Base-by-base conservation (phyloP, 2,113 vertebrate species). In the Seriola aureovittata region DNA sequence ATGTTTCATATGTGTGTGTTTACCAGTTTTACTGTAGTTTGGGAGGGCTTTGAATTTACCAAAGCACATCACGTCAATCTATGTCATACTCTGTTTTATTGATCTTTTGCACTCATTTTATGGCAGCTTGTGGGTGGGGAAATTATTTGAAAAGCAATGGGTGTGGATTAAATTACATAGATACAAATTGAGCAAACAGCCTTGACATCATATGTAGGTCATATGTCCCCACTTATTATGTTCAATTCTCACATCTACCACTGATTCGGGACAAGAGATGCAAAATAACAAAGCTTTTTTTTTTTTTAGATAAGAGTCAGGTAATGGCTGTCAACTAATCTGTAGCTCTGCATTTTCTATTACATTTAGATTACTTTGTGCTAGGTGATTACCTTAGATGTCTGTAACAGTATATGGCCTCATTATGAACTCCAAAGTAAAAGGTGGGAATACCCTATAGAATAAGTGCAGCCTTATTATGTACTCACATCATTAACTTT, bases 31-130 rank as follows among this genome's bases (percentile, higher is more conserved):
- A 92, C 86, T 91, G 92, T 92, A 91, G 90, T 86, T 89, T 71
- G 91, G n/a, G 74, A 90, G 85, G 78, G 66, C 92, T 93, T 91
- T 92, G 91, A 93, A 92, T 89, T 85, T 84, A 85, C 82, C 87
- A 94, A 95, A 94, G 94, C 89, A 57, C 90, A 66, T 90, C 88
- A 67, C 89, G 90, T 94, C 93, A 94, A 90, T 95, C 94, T 90
- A 75, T 90, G 86, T 93, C 94, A 87, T 50, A 42, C 82, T 88
- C 85, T 60, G 66, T 69, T 74, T 89, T 85, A 90, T 85, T 93
- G 86, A 92, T 94, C 90, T 93, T 85, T 77, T 44, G 83, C 42
- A 54, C 77, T 62, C 59, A 50, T 86, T 89, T 83, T 48, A 48
- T 91, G 92, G 89, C 89, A 85, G 88, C 69, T 42, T 65, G 91